Conservation (phyloP, 2,113 vertebrate genomes). For the Orientallactaga bullata region DNA sequence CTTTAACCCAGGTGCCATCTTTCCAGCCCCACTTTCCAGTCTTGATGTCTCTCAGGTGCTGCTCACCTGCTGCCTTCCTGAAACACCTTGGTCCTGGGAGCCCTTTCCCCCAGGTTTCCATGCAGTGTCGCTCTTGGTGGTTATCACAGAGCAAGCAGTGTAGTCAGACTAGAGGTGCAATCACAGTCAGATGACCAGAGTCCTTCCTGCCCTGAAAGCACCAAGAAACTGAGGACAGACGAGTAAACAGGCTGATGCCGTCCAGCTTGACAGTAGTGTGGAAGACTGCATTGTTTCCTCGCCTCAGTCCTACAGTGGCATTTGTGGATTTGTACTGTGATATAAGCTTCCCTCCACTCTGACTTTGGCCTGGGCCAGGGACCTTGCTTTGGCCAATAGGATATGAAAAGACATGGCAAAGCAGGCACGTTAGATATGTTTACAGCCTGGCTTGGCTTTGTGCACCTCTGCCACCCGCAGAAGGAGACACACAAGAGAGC, state of each 20-base stretch:
- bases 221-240: not conserved
- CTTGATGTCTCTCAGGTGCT: not conserved
- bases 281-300: not conserved
- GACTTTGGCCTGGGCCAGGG: not conserved
- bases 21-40: not conserved
- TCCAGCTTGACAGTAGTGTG: accelerated
- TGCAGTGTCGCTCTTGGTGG: not conserved
- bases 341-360: not conserved
- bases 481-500: not conserved
- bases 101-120: not conserved
- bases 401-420: not conserved
- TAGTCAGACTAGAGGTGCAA: not conserved
- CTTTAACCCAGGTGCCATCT: too few species aligned
- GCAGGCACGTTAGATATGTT: not conserved
- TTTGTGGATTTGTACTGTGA: not conserved
- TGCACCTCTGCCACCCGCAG: not conserved
- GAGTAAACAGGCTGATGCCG: too few species aligned
- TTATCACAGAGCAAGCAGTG: not conserved
- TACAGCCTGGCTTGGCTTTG: not conserved
- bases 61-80: not conserved
- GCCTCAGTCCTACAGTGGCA: too few species aligned
- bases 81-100: not conserved
- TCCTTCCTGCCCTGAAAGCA: not conserved
- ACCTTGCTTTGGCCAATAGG: not conserved
- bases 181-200: not conserved